phyloP scores from a whole-genome alignment of 2,888 invertebrate genomes.

The Apodemia zela region DNA sequence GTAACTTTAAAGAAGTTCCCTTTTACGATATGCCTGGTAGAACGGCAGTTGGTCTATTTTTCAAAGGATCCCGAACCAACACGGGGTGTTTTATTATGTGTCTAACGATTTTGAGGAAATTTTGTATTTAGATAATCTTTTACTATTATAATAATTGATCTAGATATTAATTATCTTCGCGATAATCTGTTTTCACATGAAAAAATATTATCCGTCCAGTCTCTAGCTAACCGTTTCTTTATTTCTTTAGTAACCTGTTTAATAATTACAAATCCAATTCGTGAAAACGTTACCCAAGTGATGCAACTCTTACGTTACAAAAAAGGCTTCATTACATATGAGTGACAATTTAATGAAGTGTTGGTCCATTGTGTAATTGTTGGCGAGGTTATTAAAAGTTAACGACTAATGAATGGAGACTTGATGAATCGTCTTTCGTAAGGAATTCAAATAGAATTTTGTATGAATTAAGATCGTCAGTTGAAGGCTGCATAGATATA shows the following conservation, averaged over 20 bases:
- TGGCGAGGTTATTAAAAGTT: constrained; percentile 60
- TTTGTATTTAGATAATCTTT: too few species aligned
- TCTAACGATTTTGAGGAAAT: too few species aligned
- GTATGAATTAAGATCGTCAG: constrained; percentile 25
- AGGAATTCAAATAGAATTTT: constrained; percentile 19
- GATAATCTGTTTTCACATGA: too few species aligned
- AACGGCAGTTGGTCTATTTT: too few species aligned
- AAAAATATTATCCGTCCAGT: too few species aligned
- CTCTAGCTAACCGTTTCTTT: not conserved
- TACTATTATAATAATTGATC: too few species aligned
- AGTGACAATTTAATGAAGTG: constrained; percentile 77
- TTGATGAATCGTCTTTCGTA: constrained; percentile 45
- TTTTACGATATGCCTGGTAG: too few species aligned
- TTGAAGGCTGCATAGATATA: constrained; percentile 12
- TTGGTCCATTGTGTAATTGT: constrained; percentile 66
- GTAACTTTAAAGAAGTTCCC: too few species aligned
- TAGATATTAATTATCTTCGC: too few species aligned
- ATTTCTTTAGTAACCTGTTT: constrained; percentile 7
- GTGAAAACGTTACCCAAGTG: constrained; percentile 19
- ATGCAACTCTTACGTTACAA: constrained; percentile 41
- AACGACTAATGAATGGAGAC: constrained; percentile 58
- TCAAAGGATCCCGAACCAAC: too few species aligned
- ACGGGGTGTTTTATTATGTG: too few species aligned
- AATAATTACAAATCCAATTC: constrained; percentile 6
- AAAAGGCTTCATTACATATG: constrained; percentile 45